Evolutionary conservation across 2,797 vertebrate species (phyloP).

Genomic region (Sparidentex hasta): DNA sequence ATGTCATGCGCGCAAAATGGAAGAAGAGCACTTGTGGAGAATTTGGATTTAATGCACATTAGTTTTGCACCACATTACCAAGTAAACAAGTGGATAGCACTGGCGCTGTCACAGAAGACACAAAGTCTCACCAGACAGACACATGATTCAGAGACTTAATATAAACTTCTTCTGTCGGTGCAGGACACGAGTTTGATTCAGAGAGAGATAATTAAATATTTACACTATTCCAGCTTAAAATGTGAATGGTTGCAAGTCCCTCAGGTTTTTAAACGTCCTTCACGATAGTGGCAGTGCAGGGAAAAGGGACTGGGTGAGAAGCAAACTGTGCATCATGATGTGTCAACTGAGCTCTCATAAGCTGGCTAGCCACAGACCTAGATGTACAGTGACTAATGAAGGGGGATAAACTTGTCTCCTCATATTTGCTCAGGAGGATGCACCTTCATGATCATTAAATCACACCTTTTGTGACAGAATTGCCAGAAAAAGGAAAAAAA

Average conservation of each 20-base stretch:
- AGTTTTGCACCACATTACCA: slow-evolving; percentile 25
- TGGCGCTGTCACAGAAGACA: slow-evolving; percentile 1
- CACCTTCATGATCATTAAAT: slow-evolving; percentile 66
- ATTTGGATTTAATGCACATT: slow-evolving; percentile 55
- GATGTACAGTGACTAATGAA: slow-evolving; percentile 73
- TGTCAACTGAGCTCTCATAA: slow-evolving; percentile 56
- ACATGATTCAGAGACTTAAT: slow-evolving; percentile 8
- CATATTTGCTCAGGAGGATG: slow-evolving; percentile 60
- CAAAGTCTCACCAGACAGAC: slow-evolving; percentile 13
- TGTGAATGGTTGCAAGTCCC: slow-evolving; percentile 67
- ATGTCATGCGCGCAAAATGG: slow-evolving; percentile 32
- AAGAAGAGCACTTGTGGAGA: slow-evolving; percentile 39
- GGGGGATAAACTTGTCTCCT: slow-evolving; percentile 69
- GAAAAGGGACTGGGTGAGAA: slow-evolving; percentile 51
- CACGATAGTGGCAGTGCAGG: slow-evolving; percentile 43
- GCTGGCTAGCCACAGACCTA: slow-evolving; percentile 52
- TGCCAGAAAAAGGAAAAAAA: slow-evolving; percentile 5
- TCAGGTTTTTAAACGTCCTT: slow-evolving; percentile 60
- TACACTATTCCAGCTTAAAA: slow-evolving; percentile 73
- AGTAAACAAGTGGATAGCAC: slow-evolving; percentile 3
- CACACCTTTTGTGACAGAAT: slow-evolving; percentile 51
- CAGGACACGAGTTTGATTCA: slow-evolving; percentile 44
- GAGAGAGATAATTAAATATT: slow-evolving; percentile 54
- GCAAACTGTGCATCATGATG: slow-evolving; percentile 59
- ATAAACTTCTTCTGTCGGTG: slow-evolving; percentile 20